Conservation (phyloP, 35 echinoderm and acorn worm genomes). For the Acanthaster planci region DNA sequence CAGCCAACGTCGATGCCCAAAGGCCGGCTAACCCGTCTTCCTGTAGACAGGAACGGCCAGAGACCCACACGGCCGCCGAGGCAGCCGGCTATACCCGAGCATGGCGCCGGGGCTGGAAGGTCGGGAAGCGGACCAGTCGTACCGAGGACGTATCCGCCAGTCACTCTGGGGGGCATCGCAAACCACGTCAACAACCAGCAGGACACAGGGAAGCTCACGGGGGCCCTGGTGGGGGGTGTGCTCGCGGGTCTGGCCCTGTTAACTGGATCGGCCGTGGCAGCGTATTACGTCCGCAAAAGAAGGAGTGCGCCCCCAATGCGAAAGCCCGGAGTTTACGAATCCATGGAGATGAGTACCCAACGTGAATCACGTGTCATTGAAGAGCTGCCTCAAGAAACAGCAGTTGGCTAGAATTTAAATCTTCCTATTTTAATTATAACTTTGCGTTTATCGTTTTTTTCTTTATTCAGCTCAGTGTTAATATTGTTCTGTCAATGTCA, state of each 20-base stretch:
- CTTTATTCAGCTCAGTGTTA: too few species aligned
- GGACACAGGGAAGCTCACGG: not conserved
- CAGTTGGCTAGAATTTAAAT: not conserved
- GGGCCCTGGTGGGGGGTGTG: not conserved
- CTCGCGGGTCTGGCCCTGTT: not conserved
- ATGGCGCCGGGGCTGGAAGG: not conserved
- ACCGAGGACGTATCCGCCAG: not conserved
- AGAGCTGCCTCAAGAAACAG: not conserved
- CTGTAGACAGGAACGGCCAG: not conserved
- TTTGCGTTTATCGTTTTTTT: too few species aligned
- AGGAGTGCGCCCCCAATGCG: not conserved
- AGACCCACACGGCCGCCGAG: not conserved
- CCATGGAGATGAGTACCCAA: constrained; percentile 1
- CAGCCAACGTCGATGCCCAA: not conserved
- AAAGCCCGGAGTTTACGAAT: not conserved
- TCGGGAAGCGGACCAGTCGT: not conserved
- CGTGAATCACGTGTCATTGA: not conserved
- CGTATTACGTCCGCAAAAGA: not conserved
- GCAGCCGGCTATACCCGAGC: not conserved
- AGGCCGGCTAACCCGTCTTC: not conserved
- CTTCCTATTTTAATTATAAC: not conserved
- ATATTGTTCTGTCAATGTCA: too few species aligned
- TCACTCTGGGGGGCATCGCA: not conserved
- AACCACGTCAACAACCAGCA: constrained; percentile 1
- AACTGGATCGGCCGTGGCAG: not conserved